Percentiles rank a stretch among this genome's conserved stretches.
phyloP scores from a whole-genome alignment of 1,140 invertebrate species.

The Campoletis sonorensis region DNA sequence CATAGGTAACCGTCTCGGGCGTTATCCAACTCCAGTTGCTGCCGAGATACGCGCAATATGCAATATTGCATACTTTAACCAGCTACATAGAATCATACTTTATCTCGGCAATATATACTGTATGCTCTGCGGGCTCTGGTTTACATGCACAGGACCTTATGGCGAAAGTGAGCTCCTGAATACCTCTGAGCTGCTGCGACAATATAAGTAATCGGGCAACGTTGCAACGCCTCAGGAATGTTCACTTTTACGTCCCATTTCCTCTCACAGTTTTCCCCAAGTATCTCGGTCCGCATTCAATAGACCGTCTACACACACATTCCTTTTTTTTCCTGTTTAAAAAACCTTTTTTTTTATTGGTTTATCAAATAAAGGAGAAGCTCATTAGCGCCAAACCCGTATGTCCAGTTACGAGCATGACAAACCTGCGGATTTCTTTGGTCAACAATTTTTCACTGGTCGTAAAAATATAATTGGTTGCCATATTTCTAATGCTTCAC shows the following conservation, averaged over 20 bases:
- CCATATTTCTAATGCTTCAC: too few species aligned
- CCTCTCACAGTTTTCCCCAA: neutral
- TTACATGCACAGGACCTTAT: conserved; percentile 44
- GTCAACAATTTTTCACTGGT: too few species aligned
- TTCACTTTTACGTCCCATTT: conserved; percentile 63
- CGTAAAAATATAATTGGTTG: too few species aligned
- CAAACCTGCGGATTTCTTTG: too few species aligned
- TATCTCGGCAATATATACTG: conserved; percentile 23
- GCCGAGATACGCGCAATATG: conserved; percentile 35
- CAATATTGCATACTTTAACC: conserved; percentile 17
- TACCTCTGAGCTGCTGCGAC: neutral
- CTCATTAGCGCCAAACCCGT: too few species aligned
- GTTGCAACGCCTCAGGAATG: conserved; percentile 58
- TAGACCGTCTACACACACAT: too few species aligned
- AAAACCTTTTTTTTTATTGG: neutral
- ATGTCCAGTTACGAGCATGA: too few species aligned
- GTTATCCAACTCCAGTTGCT: conserved; percentile 9
- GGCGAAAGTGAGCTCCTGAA: conserved; percentile 33
- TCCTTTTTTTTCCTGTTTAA: neutral
- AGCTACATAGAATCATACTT: conserved; percentile 12
- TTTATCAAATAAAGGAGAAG: too few species aligned
- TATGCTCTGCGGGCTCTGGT: conserved; percentile 32
- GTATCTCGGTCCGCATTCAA: too few species aligned
- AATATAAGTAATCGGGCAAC: conserved; percentile 26
- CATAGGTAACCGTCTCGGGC: conserved; percentile 24